phyloP scores from a whole-genome alignment of 2,888 invertebrate species.

The Tetragnatha montana region DNA sequence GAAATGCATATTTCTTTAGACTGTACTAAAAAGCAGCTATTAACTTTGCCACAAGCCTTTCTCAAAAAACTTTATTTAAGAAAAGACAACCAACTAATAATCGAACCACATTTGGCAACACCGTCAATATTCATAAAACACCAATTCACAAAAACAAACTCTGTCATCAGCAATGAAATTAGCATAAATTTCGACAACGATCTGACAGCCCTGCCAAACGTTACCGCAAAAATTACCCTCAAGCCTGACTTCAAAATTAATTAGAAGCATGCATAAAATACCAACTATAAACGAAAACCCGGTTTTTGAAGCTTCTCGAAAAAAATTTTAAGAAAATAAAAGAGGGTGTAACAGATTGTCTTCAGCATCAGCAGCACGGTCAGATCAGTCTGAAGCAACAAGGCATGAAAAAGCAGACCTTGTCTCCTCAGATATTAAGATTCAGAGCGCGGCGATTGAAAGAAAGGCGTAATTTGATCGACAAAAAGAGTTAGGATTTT shows the following conservation, averaged over 20 bases:
- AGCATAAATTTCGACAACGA: too few species aligned
- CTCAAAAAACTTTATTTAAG: too few species aligned
- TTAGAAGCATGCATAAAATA: not conserved
- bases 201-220: too few species aligned
- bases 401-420: slow-evolving; percentile 2
- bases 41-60: too few species aligned
- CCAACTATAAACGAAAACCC: not conserved
- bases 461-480: not conserved
- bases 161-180: too few species aligned
- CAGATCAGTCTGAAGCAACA: not conserved
- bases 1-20: too few species aligned
- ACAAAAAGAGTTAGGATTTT: slow-evolving; percentile 5
- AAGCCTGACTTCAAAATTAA: not conserved
- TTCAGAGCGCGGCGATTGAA: slow-evolving; percentile 6
- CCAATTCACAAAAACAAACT: too few species aligned
- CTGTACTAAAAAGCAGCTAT: too few species aligned
- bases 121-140: too few species aligned
- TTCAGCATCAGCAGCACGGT: not conserved
- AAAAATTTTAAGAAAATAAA: not conserved
- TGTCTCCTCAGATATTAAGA: slow-evolving; percentile 27
- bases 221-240: too few species aligned
- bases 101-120: too few species aligned
- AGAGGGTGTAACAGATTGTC: slow-evolving; percentile 33
- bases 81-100: too few species aligned
- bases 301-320: not conserved